phyloP scores from a whole-genome alignment of 2,113 vertebrate genomes.

The Anas platyrhynchos region DNA sequence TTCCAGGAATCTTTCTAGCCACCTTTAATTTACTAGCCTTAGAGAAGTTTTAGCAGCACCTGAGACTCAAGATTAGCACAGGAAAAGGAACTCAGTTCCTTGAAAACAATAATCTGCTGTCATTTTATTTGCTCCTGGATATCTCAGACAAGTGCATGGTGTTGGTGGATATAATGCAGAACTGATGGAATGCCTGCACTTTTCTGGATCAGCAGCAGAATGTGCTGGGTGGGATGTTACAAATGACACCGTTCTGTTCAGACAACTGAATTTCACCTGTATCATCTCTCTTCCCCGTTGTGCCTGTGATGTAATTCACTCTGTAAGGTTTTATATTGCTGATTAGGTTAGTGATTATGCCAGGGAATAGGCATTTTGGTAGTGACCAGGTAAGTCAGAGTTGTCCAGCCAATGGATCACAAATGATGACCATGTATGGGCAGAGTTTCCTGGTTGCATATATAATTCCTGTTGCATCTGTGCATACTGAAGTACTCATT shows the following conservation, averaged over 20 bases:
- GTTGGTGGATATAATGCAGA: background rate
- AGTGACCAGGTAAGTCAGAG: background rate
- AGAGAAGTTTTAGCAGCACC: background rate
- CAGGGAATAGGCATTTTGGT: background rate
- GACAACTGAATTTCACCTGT: background rate
- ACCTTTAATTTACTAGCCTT: background rate
- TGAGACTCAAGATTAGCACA: background rate
- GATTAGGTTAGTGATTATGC: background rate
- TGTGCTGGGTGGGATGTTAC: background rate
- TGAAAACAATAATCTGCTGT: background rate
- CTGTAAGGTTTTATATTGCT: background rate
- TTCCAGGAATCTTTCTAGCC: background rate
- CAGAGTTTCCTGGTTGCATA: background rate
- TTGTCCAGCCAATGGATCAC: background rate
- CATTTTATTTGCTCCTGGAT: background rate
- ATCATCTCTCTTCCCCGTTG: background rate
- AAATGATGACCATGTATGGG: background rate
- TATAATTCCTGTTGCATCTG: background rate
- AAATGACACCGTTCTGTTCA: background rate
- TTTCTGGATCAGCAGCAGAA: background rate
- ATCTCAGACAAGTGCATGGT: background rate
- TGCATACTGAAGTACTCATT: background rate
- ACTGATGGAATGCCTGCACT: background rate
- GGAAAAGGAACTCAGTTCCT: background rate
- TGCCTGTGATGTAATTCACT: background rate